A percentile compares a stretch with the other conserved stretches of the same genome.
phyloP scores from a whole-genome alignment of 2,888 invertebrate genomes.

The Phalangium opilio region DNA sequence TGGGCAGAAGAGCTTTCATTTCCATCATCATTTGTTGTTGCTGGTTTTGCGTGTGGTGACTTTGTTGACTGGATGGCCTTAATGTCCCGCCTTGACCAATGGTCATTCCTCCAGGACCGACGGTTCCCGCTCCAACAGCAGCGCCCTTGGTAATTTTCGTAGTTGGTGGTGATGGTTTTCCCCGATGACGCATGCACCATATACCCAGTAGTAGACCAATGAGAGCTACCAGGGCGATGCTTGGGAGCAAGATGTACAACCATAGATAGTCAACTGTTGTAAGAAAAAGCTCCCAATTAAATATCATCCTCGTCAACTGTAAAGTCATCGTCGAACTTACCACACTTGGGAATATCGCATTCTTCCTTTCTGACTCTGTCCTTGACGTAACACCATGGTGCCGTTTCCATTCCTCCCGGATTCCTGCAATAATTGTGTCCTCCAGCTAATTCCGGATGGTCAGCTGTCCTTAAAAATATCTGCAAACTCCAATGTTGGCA shows the following conservation, averaged over 20 bases:
- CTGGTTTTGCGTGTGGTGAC: slow-evolving; percentile 32
- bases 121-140: neutral
- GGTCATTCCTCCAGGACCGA: neutral
- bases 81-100: slow-evolving; percentile 6
- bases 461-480: slow-evolving; percentile 53
- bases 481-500: slow-evolving; percentile 77
- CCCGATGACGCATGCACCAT: slow-evolving; percentile 22
- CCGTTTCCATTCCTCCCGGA: slow-evolving; percentile 59
- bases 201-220: slow-evolving; percentile 18
- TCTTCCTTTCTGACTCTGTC: slow-evolving; percentile 53
- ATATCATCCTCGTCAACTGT: no score
- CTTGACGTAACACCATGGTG: slow-evolving; percentile 69
- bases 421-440: slow-evolving; percentile 83
- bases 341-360: slow-evolving; percentile 79
- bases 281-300: slow-evolving; percentile 23
- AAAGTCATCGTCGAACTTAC: slow-evolving; percentile 42
- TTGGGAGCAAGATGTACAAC: slow-evolving; percentile 57
- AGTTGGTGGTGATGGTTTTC: slow-evolving; percentile 27
- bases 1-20: slow-evolving; percentile 53
- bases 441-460: slow-evolving; percentile 67
- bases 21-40: slow-evolving; percentile 44
- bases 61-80: slow-evolving; percentile 12
- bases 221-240: slow-evolving; percentile 27
- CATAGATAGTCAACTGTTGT: slow-evolving; percentile 60
- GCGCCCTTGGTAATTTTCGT: slow-evolving; percentile 6